phyloP scores from a whole-genome alignment of 2,113 vertebrate species.

The Antechinus stuartii region DNA sequence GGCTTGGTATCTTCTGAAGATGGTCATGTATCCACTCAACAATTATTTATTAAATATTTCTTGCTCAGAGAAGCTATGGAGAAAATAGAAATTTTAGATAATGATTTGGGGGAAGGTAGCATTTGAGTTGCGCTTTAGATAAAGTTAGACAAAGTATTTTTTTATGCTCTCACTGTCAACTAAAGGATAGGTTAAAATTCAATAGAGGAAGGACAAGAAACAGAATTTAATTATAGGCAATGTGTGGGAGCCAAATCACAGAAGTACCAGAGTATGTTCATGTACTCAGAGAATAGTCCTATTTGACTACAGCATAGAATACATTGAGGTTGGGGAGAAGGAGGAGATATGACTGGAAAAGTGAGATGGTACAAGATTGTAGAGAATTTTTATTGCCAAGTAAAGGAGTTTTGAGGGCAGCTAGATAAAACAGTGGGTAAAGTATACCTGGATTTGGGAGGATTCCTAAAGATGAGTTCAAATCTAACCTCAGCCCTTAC shows the following conservation, averaged over 20 bases:
- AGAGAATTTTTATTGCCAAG: not conserved
- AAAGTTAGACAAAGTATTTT: not conserved
- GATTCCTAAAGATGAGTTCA: not conserved
- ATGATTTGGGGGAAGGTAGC: not conserved
- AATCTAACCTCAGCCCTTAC: not conserved
- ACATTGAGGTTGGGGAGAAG: not conserved
- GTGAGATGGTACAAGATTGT: not conserved
- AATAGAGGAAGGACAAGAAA: not conserved
- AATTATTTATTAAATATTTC: not conserved
- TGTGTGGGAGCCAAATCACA: too few relatives aligned
- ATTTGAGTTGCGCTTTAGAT: not conserved
- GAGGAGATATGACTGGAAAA: not conserved
- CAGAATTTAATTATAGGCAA: not conserved
- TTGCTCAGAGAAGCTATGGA: not conserved
- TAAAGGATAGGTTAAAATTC: not conserved
- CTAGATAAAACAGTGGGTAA: not conserved
- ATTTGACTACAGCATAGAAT: not conserved
- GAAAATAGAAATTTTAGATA: not conserved
- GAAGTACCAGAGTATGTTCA: not conserved
- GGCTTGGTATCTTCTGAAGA: not conserved
- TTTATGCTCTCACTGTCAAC: not conserved
- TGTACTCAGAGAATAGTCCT: not conserved
- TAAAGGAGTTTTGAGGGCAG: not conserved
- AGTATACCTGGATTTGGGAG: not conserved
- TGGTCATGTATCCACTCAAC: not conserved